A percentile compares a stretch with the other conserved stretches of the same genome.
Conservation (phyloP, 2,888 invertebrate genomes). For the Leucophenga maculata region DNA sequence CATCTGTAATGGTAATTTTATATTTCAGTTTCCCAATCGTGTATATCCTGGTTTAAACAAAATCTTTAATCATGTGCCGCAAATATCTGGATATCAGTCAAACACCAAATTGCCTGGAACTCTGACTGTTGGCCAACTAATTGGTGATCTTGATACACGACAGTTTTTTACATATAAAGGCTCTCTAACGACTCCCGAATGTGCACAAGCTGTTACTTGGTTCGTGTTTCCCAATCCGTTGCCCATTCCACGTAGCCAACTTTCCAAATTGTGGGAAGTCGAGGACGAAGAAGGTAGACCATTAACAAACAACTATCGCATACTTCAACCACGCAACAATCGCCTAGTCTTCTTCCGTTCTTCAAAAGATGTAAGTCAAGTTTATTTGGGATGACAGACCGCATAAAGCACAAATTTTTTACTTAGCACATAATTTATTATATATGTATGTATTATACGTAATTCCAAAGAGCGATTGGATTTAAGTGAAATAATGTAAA, state of each 20-base stretch:
- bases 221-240: constrained; percentile 76
- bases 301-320: constrained; percentile 54
- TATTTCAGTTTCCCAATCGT: constrained; percentile 32
- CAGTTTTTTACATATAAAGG: constrained; percentile 73
- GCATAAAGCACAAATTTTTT: neutral
- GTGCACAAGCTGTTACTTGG: constrained; percentile 82
- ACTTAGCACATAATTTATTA: too few species aligned
- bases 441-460: too few species aligned
- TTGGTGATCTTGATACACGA: constrained; percentile 58
- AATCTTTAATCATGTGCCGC: constrained; percentile 47
- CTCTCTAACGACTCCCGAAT: constrained; percentile 82
- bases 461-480: too few species aligned
- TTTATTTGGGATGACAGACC: neutral
- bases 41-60: constrained; percentile 55
- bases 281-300: constrained; percentile 41
- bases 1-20: too few species aligned
- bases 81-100: constrained; percentile 46
- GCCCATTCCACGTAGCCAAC: constrained; percentile 66
- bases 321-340: constrained; percentile 48
- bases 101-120: constrained; percentile 40
- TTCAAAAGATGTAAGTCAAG: too few species aligned
- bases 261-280: constrained; percentile 55
- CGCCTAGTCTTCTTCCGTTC: constrained; percentile 44
- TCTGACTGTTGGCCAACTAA: constrained; percentile 57
- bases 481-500: too few species aligned